phyloP scores from a whole-genome alignment of 2,797 vertebrate genomes.

The Bufotes viridis region DNA sequence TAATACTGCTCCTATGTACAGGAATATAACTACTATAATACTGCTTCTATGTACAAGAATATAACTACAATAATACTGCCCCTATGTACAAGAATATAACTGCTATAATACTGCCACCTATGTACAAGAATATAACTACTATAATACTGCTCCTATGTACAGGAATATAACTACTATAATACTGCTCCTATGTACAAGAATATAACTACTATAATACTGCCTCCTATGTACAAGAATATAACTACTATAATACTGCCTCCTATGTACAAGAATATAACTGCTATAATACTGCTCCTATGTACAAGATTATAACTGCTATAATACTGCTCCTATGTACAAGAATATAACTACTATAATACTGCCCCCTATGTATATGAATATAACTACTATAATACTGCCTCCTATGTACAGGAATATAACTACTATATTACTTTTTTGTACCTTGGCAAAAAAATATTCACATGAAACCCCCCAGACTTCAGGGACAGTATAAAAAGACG shows the following conservation, averaged over 20 bases:
- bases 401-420: too few species aligned
- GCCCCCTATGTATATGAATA: too few species aligned
- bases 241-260: too few species aligned
- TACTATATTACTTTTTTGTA: too few species aligned
- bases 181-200: background rate
- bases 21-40: background rate
- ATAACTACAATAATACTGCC: background rate
- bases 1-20: background rate
- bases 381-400: too few species aligned
- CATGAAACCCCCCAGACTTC: background rate
- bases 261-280: background rate
- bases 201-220: slow-evolving; percentile 12
- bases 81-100: too few species aligned
- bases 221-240: background rate
- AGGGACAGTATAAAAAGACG: background rate
- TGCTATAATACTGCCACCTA: background rate
- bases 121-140: background rate
- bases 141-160: background rate
- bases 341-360: too few species aligned
- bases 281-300: background rate
- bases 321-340: too few species aligned
- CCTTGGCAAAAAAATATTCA: too few species aligned
- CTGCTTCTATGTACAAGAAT: background rate
- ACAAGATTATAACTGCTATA: too few species aligned
- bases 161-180: slow-evolving; percentile 2